These are phyloP conservation scores for Patiria pectinifera DNA, from an alignment of 53 echinoderm and acorn worm species.

Conservation along the genomic window DNA sequence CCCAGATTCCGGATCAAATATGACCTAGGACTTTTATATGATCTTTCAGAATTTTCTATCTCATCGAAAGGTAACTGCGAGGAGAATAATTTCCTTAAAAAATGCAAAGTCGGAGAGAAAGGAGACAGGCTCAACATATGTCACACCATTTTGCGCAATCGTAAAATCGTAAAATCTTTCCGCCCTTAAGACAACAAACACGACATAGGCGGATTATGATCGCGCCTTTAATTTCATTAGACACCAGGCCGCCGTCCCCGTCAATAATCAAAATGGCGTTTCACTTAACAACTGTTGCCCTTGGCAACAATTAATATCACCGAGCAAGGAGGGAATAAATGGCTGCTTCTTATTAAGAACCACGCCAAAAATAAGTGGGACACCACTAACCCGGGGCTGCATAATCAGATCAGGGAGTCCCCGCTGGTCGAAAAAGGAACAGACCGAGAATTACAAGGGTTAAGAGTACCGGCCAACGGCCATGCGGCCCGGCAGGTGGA, in stretches of 20 bases:
- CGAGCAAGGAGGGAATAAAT: slow-evolving; percentile 6
- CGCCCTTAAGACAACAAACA: slow-evolving; percentile 36
- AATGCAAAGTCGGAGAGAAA: background rate
- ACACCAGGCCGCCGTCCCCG: slow-evolving; percentile 33
- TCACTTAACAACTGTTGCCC: slow-evolving; percentile 64
- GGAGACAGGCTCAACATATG: background rate
- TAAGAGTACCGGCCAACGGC: background rate
- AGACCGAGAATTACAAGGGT: background rate
- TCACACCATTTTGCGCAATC: background rate
- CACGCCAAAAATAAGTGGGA: slow-evolving; percentile 48
- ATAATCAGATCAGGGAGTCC: slow-evolving; percentile 46
- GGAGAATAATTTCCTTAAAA: background rate
- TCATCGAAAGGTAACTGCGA: background rate
- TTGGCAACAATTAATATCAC: slow-evolving; percentile 56
- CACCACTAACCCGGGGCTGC: slow-evolving; percentile 23
- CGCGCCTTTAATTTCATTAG: slow-evolving; percentile 53
- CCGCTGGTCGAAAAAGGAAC: too few species aligned
- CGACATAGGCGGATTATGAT: slow-evolving; percentile 40
- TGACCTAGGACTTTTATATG: too few species aligned
- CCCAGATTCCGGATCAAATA: too few species aligned
- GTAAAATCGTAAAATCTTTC: slow-evolving; percentile 6
- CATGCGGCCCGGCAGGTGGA: background rate
- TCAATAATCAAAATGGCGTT: slow-evolving; percentile 63
- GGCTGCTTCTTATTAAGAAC: background rate
- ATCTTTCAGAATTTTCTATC: background rate